A percentile compares a stretch with the other conserved stretches of the same genome.
phyloP scores from a whole-genome alignment of 2,888 invertebrate species.

The Cyaniris semiargus region DNA sequence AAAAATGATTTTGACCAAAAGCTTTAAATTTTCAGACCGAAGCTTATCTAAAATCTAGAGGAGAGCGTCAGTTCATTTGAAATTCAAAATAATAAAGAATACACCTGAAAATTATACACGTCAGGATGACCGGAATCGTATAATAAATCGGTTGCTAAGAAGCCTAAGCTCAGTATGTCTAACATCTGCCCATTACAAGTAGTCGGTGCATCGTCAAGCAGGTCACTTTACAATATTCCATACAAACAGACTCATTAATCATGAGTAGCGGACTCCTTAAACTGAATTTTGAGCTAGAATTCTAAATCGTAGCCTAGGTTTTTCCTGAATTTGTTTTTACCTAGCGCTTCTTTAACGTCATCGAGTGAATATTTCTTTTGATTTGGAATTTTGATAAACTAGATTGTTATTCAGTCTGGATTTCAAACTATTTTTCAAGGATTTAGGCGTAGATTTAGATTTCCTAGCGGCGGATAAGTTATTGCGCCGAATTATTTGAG shows the following conservation, averaged over 20 bases:
- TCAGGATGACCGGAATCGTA: slow-evolving; percentile 33
- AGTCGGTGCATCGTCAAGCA: slow-evolving; percentile 72
- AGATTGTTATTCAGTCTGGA: slow-evolving; percentile 8
- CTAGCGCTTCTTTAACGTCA: slow-evolving; percentile 10
- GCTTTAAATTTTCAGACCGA: neutral
- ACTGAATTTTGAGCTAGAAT: slow-evolving; percentile 46
- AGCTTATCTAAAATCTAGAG: neutral
- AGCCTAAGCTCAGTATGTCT: slow-evolving; percentile 54
- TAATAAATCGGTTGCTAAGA: slow-evolving; percentile 55
- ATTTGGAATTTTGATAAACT: slow-evolving; percentile 10
- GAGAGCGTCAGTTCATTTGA: slow-evolving; percentile 23
- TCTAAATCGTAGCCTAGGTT: slow-evolving; percentile 35
- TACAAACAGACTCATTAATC: slow-evolving; percentile 63
- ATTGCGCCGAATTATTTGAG: neutral
- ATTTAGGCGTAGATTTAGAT: neutral
- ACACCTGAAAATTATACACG: slow-evolving; percentile 38
- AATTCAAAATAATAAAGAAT: slow-evolving; percentile 30
- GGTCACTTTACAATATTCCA: slow-evolving; percentile 63
- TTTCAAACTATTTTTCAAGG: slow-evolving; percentile 3
- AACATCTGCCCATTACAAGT: slow-evolving; percentile 65
- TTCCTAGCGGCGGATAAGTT: neutral
- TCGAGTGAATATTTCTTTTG: slow-evolving; percentile 1
- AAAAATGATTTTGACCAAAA: too few relatives aligned
- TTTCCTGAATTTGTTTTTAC: slow-evolving; percentile 1
- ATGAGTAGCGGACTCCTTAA: slow-evolving; percentile 53